Evolutionary conservation across 2,113 vertebrate species (phyloP), one percentile per base, ranked within the genome.

Genomic region (Sander vitreus): DNA sequence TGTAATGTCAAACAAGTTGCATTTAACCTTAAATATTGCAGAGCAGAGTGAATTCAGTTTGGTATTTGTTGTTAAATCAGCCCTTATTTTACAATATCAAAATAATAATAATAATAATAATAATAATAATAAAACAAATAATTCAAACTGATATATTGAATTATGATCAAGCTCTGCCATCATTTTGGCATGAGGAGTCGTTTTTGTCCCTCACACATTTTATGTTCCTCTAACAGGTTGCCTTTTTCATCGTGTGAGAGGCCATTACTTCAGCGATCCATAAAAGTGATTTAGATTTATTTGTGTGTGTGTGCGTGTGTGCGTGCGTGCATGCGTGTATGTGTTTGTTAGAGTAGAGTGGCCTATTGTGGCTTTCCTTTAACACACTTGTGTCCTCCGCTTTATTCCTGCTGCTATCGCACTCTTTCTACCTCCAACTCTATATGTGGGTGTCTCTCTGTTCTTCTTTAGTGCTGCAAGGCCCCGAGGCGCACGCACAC

Each of bases 341-440:
- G 66, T 63, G 67, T 50, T 39, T 78, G 76, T 39, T n/a, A 12
- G 33, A 69, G 51, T 53, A n/a, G 0, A 76, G 68, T 55, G 64
- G n/a, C 30, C 69, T 73, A 76, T 45, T 53, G 8, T 51, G 69
- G 48, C 45, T 48, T 65, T 33, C 39, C 27, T 82, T 43, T 63
- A 43, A 76, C 47, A 65, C 33, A 67, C 50, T 47, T 47, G 59
- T 66, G 39, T 76, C 72, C 50, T 48, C 62, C 62, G 74, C 60
- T 83, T 73, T 8, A 55, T 47, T 68, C 63, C 77, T 54, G 54
- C 65, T 53, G 25, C 63, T 25, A 1, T 76, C 59, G 78, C 59
- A 30, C 70, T 68, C 80, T 30, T 5, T 72, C 68, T 82, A 80
- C 76, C 62, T 89, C 90, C 55, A 27, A 65, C 65, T 90, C 88